Percentiles rank a stretch among this genome's conserved stretches.
phyloP scores from a whole-genome alignment of 2,888 invertebrate genomes.

The Epirrhoe alternata region DNA sequence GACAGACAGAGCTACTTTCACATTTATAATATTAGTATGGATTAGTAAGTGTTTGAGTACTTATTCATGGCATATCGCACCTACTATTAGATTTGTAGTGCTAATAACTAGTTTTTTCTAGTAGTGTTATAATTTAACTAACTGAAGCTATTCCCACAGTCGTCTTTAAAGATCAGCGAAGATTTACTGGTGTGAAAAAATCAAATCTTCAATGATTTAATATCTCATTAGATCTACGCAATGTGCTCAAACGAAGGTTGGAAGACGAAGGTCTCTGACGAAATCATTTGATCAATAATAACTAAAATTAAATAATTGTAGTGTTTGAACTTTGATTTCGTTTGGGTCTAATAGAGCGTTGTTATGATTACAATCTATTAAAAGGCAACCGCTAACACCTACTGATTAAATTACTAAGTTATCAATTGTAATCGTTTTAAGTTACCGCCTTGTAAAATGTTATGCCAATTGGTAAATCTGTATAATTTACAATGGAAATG shows the following conservation, averaged over 20 bases:
- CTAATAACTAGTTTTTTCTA: too few species aligned
- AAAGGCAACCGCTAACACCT: conserved; percentile 7
- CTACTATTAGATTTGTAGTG: too few species aligned
- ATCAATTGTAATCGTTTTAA: background rate
- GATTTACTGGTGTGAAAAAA: background rate
- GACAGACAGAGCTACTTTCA: too few species aligned
- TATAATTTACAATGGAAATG: background rate
- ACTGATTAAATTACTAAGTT: conserved; percentile 1
- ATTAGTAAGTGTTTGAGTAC: too few species aligned
- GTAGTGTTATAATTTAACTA: too few species aligned
- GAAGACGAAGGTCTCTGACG: conserved; percentile 17
- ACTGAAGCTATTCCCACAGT: too few species aligned
- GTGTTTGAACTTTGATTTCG: conserved; percentile 18
- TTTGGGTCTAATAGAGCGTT: conserved; percentile 5
- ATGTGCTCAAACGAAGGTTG: conserved; percentile 30
- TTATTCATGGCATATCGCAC: too few species aligned
- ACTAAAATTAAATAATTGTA: conserved; percentile 15
- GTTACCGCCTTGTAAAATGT: background rate
- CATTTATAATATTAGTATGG: too few species aligned
- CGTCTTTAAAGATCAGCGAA: too few species aligned
- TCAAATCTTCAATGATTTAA: background rate
- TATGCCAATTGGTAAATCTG: background rate
- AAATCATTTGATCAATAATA: conserved; percentile 11
- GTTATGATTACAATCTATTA: background rate
- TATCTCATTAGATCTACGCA: background rate